Evolutionary conservation across 2,888 invertebrate species (phyloP), one percentile per base, ranked within the genome.

Genomic region (Rotaria magnacalcarata): DNA sequence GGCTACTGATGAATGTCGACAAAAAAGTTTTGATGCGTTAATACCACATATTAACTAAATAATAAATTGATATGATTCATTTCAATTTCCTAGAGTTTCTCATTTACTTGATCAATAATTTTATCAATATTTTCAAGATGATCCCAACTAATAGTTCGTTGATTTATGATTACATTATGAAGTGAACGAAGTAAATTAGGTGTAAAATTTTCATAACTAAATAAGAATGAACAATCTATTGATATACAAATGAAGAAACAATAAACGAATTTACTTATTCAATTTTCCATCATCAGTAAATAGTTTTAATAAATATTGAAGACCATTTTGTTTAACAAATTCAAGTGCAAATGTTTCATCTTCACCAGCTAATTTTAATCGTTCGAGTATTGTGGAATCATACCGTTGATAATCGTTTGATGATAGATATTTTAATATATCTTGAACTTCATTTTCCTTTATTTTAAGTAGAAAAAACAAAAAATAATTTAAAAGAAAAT

Each of bases 281-380:
- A 6, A n/a, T 47, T 47, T 80, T 80, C 47, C 80, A 67, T 67
- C 67, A n/a, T 80, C 24, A 11, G 21, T 80, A 24, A 80, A 80
- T 47, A 47, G 14, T 47, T 24, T 43, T 47, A 80, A n/a, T 80
- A 80, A 47, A 80, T 80, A n/a, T 10, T 34, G 19, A 67, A 80
- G 47, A n/a, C 80, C 80, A 47, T 80, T 47, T 80, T 47, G 80
- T 47, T 80, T 24, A 47, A 80, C 47, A 80, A 80, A 80, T 47
- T 80, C 80, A n/a, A 80, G 21, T 43, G 47, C 80, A 80, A 80
- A 80, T 47, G 80, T 80, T 80, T 43, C 80, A 80, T 80, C 80
- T 43, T 47, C 80, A 47, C 24, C 43, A n/a, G 80, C 80, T 47
- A 80, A 47, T 80, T 47, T 80, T 47, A 80, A 80, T 14, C 80